Conservation (phyloP, 2,888 invertebrate species). For the Cheiracanthium punctorium region DNA sequence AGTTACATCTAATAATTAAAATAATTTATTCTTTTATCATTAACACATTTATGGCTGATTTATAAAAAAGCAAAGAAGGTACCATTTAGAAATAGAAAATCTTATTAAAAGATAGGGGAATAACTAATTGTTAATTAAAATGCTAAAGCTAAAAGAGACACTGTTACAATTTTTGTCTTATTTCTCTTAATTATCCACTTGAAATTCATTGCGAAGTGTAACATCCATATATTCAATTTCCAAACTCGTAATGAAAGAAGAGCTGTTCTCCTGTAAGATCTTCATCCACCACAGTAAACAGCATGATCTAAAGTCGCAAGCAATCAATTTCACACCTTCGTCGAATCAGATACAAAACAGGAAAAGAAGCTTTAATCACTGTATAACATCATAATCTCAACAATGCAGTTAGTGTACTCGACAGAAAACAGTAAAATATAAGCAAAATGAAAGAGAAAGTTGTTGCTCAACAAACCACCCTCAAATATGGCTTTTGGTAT, state of each 20-base stretch:
- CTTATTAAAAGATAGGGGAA: too few species aligned
- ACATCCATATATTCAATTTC: not conserved
- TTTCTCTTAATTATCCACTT: not conserved
- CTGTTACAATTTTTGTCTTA: not conserved
- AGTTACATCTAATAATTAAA: too few species aligned
- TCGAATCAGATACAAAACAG: not conserved
- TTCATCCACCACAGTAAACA: not conserved
- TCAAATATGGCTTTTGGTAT: constrained; percentile 35
- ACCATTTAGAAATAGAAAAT: too few species aligned
- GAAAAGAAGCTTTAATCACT: constrained; percentile 25
- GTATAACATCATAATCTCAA: constrained; percentile 44
- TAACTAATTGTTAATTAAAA: too few species aligned
- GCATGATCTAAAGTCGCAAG: constrained; percentile 12
- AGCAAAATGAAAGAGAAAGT: constrained; percentile 23
- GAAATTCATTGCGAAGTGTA: not conserved
- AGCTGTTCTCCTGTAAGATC: not conserved
- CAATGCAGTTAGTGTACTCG: constrained; percentile 26
- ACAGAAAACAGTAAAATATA: too few species aligned
- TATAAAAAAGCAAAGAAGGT: too few species aligned
- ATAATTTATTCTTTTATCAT: too few species aligned
- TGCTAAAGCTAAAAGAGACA: too few species aligned
- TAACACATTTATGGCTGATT: too few species aligned
- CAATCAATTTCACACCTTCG: constrained; percentile 59
- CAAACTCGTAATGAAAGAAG: not conserved
- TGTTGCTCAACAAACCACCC: constrained; percentile 26